phyloP scores from a whole-genome alignment of 2,797 vertebrate species.

The Melanotaenia pygmaea region DNA sequence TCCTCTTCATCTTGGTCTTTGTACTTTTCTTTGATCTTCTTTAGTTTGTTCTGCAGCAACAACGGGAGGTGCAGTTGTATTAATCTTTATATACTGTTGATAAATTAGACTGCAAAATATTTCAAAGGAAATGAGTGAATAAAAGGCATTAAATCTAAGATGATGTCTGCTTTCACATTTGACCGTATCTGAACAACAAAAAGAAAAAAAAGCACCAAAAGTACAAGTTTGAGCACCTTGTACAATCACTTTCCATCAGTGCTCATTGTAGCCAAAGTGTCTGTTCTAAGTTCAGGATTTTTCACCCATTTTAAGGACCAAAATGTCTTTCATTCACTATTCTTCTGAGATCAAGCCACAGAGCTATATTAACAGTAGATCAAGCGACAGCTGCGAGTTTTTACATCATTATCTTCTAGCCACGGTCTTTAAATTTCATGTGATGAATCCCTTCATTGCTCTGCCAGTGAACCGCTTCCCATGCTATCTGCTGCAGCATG shows the following conservation, averaged over 20 bases:
- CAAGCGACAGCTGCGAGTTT: too few species aligned
- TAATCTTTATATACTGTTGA: not conserved
- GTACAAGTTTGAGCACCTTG: too few species aligned
- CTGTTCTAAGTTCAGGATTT: too few species aligned
- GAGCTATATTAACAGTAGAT: not conserved
- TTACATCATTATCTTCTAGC: not conserved
- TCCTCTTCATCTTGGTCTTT: constrained; percentile 99
- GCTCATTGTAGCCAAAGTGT: too few species aligned
- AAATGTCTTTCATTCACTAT: too few species aligned
- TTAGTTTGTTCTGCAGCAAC: constrained; percentile 92
- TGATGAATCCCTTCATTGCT: not conserved
- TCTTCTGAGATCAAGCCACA: not conserved
- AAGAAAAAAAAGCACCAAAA: too few species aligned
- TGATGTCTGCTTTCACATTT: not conserved
- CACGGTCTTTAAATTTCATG: not conserved
- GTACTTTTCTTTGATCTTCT: constrained; percentile 99
- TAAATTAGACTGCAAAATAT: not conserved
- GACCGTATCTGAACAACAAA: not conserved
- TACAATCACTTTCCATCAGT: not conserved
- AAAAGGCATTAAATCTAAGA: not conserved
- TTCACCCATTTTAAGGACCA: not conserved
- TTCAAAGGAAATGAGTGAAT: not conserved
- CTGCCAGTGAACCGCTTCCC: not conserved
- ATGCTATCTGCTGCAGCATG: not conserved
- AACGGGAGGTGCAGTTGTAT: constrained; percentile 13